Base-by-base conservation (phyloP, 2,797 vertebrate genomes). In the Dicrostonyx torquatus region DNA sequence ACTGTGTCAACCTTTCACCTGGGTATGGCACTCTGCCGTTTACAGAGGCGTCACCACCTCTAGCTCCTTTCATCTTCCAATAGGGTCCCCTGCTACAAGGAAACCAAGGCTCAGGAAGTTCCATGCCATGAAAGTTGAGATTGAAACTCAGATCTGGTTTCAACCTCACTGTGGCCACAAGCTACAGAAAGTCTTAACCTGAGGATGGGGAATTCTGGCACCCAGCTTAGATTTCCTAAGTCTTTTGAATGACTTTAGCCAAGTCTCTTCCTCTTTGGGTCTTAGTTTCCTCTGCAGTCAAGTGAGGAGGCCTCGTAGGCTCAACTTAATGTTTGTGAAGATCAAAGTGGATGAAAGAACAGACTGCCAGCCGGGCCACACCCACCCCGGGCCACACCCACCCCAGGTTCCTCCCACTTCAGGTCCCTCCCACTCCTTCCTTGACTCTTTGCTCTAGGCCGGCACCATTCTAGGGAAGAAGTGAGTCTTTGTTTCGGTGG, bases 1-100 rank as follows among this genome's bases (percentile, higher is more conserved):
- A 64, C 68, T 1, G 73, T 40, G 29, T 55, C 66, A 50, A 78
- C 79, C 94, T 97, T 94, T 94, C 15, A 89, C 96, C 93, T 94
- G 83, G 43, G 70, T 11, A 15, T 0, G 48, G 77, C 91, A 50
- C 77, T 4, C 43, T 31, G 24, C 80, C 26, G 86, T 93, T 94
- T 75, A 66, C 92, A 91, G 50, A 97, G 95, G 89, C 1, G 34
- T 43, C 79, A 53, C 31, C 58, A 48, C 5, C 40, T 31, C 85
- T 40, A 0, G n/a, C 1, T 3, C 68, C 91, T 97, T 94, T 96
- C 73, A 72, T 84, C 83, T 94, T 73, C 77, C 40, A 11, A 37
- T 31, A 73, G 48, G 62, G 53, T 60, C 15, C 24, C 75, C 29
- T 6, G n/a, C 86, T 78, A 50, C 34, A 40, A 89, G 75, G 89